phyloP scores from a whole-genome alignment of 2,797 vertebrate genomes.

The Spatula versicolor region DNA sequence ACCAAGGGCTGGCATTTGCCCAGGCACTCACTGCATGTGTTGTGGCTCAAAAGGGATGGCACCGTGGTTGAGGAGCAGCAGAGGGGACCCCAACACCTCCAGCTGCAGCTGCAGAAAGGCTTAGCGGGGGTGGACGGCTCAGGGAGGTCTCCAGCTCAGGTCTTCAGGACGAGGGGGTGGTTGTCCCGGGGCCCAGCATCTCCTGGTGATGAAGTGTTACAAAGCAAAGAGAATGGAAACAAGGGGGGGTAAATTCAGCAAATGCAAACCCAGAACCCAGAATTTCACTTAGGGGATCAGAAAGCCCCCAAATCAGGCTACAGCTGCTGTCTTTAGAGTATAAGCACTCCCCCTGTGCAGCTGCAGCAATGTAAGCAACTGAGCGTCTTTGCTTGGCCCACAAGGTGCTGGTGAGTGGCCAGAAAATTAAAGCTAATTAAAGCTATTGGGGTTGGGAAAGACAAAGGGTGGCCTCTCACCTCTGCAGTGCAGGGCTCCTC shows the following conservation, averaged over 20 bases:
- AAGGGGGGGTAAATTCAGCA: not conserved
- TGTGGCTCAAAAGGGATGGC: fast-evolving
- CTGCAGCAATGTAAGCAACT: not conserved
- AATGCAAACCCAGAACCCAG: not conserved
- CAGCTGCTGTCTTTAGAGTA: not conserved
- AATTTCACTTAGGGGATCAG: not conserved
- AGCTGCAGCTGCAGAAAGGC: not conserved
- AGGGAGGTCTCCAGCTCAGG: not conserved
- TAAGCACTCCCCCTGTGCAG: not conserved
- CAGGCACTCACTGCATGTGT: not conserved
- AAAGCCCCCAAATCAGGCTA: not conserved
- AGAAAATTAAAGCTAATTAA: not conserved
- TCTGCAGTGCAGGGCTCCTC: not conserved
- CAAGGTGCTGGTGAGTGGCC: not conserved
- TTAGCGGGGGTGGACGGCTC: not conserved
- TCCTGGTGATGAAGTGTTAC: not conserved
- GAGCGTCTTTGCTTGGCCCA: not conserved
- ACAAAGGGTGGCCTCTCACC: not conserved
- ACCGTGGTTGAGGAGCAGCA: not conserved
- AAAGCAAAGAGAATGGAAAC: not conserved
- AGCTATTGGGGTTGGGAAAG: not conserved
- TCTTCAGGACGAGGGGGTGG: not conserved
- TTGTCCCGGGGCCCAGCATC: too few species aligned
- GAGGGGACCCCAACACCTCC: not conserved
- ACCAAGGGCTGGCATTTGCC: too few species aligned